Conservation (phyloP, 2,888 invertebrate genomes). For the Lithophane leautieri region DNA sequence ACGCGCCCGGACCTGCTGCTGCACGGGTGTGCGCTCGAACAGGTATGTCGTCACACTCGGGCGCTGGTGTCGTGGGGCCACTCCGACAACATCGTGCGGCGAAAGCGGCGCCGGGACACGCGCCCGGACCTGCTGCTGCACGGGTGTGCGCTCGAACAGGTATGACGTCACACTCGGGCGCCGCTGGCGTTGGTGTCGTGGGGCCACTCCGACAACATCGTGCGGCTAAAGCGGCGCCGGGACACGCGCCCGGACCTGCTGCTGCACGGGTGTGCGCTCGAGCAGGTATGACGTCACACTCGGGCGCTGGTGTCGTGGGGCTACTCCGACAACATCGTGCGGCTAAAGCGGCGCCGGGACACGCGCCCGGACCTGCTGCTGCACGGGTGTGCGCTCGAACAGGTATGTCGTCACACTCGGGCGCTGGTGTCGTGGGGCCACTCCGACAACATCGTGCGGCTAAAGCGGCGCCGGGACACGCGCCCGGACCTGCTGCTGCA, state of each 20-base stretch:
- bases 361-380: constrained; percentile 91
- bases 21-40: constrained; percentile 91
- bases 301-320: constrained; percentile 92
- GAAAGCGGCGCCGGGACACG: too few relatives aligned
- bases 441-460: too few relatives aligned
- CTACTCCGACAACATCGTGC: constrained; percentile 93
- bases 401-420: constrained; percentile 70
- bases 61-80: too few relatives aligned
- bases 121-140: too few relatives aligned
- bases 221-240: constrained; percentile 93
- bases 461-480: too few relatives aligned
- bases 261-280: constrained; percentile 91
- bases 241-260: constrained; percentile 92
- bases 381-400: constrained; percentile 91
- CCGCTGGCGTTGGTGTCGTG: constrained; percentile 93
- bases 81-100: too few relatives aligned
- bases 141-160: too few relatives aligned
- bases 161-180: too few relatives aligned
- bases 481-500: neutral
- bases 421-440: too few relatives aligned
- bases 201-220: constrained; percentile 93
- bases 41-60: constrained; percentile 72
- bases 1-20: constrained; percentile 91
- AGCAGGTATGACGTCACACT: constrained; percentile 82
- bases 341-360: constrained; percentile 93